phyloP scores from a whole-genome alignment of 2,888 invertebrate genomes.

The Drosophila phalerata region DNA sequence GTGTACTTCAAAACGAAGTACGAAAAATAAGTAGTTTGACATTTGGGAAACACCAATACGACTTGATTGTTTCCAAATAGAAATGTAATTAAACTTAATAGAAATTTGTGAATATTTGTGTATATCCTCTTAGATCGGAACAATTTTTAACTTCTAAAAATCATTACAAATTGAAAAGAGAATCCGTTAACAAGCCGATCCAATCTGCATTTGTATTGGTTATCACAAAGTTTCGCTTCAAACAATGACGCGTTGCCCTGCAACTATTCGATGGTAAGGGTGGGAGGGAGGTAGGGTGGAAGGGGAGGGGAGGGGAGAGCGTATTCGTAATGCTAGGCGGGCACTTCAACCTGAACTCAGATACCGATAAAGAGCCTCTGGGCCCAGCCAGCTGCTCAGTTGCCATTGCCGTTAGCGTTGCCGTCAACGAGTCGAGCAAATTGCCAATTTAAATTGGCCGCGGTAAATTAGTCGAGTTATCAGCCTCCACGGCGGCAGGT shows the following conservation, averaged over 20 bases:
- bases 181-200: not conserved
- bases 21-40: not conserved
- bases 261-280: constrained; percentile 55
- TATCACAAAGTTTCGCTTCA: constrained; percentile 35
- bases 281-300: not conserved
- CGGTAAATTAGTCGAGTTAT: constrained; percentile 85
- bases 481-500: constrained; percentile 83
- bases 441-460: constrained; percentile 85
- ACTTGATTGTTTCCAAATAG: no score
- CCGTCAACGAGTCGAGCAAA: constrained; percentile 68
- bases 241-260: constrained; percentile 67
- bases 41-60: not conserved
- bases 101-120: no score
- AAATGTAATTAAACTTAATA: no score
- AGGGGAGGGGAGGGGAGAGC: not conserved
- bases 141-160: not conserved
- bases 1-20: no score
- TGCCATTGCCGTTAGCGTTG: constrained; percentile 25
- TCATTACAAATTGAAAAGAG: not conserved
- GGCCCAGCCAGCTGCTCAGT: constrained; percentile 44
- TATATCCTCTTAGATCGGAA: not conserved
- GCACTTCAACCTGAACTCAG: constrained; percentile 59
- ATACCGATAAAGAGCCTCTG: constrained; percentile 54
- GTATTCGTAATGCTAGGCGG: constrained; percentile 26
- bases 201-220: constrained; percentile 6